phyloP scores from a whole-genome alignment of 2,797 vertebrate genomes.

The Hephaestus fuliginosus region DNA sequence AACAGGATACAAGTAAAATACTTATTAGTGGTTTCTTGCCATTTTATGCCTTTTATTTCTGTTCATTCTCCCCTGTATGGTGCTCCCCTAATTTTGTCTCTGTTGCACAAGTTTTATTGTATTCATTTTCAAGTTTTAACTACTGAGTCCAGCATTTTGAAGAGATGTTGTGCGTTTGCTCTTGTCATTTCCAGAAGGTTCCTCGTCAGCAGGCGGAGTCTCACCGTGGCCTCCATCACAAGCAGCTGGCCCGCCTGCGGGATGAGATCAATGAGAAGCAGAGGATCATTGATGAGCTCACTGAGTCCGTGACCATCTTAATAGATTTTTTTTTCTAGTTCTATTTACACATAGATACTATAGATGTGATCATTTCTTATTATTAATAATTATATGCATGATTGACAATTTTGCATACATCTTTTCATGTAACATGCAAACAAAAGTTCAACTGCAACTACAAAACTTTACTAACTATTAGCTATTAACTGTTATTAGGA shows the following conservation, averaged over 20 bases:
- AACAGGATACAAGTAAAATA: background rate
- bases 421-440: background rate
- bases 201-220: conserved; percentile 83
- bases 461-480: background rate
- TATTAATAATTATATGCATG: background rate
- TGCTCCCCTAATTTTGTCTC: background rate
- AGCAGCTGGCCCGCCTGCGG: conserved; percentile 92
- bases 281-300: conserved; percentile 93
- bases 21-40: too few relatives aligned
- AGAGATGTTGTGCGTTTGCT: background rate
- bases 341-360: background rate
- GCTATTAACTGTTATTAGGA: background rate
- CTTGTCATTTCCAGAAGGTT: conserved; percentile 76
- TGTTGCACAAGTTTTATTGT: background rate
- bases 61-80: background rate
- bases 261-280: conserved; percentile 97
- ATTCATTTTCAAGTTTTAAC: background rate
- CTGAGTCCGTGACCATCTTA: conserved; percentile 86
- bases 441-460: background rate
- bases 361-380: background rate
- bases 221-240: conserved; percentile 92
- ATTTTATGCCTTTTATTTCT: background rate
- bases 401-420: background rate
- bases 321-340: background rate
- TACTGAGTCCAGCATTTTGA: background rate